Evolutionary conservation across 1,140 invertebrate species (phyloP).

Genomic region (Caenorhabditis tropicalis): DNA sequence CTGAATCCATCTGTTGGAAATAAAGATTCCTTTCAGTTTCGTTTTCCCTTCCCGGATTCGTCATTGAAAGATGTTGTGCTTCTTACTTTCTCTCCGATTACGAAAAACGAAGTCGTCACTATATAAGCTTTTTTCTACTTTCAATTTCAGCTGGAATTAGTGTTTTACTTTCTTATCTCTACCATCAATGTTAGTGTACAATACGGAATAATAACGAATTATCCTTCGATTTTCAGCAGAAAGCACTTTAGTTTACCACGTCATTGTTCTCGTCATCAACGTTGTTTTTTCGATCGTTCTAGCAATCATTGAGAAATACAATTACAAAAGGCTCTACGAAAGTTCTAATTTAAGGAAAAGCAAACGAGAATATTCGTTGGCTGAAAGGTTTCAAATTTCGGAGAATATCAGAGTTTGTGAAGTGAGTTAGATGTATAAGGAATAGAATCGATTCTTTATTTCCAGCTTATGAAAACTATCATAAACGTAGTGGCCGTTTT

Average conservation of each 20-base stretch:
- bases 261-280: not conserved
- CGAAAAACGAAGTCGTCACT: conserved; percentile 16
- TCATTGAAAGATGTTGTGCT: conserved; percentile 10
- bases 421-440: not conserved
- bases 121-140: not conserved
- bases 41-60: not conserved
- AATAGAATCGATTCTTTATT: not conserved
- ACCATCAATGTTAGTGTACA: conserved; percentile 1
- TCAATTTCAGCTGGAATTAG: conserved; percentile 7
- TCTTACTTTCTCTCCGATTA: conserved; percentile 10
- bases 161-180: not conserved
- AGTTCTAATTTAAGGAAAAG: conserved; percentile 23
- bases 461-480: conserved; percentile 20
- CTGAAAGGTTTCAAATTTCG: conserved; percentile 18
- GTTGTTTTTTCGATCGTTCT: not conserved
- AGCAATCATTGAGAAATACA: not conserved
- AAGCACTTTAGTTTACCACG: not conserved
- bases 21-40: not conserved
- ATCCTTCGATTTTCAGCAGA: not conserved
- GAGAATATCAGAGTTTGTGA: conserved; percentile 17
- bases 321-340: not conserved
- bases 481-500: not conserved
- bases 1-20: no score
- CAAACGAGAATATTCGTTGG: conserved; percentile 13
- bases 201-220: no score